These are phyloP conservation scores for Lynx canadensis DNA, from an alignment of 2,113 vertebrate species.

Conservation along the genomic window DNA sequence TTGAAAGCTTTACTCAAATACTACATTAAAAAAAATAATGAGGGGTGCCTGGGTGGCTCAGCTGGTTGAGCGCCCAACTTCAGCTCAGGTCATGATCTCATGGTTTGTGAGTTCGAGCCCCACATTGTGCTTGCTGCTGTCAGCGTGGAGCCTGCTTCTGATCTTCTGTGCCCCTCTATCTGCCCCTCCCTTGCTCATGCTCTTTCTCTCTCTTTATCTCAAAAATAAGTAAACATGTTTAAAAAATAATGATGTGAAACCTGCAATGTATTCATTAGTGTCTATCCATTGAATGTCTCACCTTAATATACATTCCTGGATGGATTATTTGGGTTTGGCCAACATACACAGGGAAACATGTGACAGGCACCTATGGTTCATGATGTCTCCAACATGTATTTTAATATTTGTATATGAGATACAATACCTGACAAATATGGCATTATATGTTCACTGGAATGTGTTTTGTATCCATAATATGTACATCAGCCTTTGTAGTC, in stretches of 20 bases:
- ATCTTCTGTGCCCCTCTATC: no score
- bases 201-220: no score
- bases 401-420: neutral
- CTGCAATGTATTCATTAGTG: neutral
- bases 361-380: neutral
- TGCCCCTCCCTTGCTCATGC: no score
- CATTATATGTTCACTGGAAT: neutral
- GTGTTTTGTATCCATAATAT: neutral
- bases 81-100: no score
- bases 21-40: neutral
- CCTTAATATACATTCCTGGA: neutral
- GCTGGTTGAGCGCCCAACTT: no score
- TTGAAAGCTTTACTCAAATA: neutral
- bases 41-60: no score
- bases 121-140: no score
- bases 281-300: accelerated
- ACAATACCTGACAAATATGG: neutral
- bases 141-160: no score
- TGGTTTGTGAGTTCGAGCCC: no score
- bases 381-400: neutral
- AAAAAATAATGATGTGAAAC: neutral
- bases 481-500: neutral
- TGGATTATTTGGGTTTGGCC: neutral
- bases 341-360: neutral
- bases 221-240: no score